Conservation (phyloP, 2,797 vertebrate genomes). For the Thripadectes ignobilis region DNA sequence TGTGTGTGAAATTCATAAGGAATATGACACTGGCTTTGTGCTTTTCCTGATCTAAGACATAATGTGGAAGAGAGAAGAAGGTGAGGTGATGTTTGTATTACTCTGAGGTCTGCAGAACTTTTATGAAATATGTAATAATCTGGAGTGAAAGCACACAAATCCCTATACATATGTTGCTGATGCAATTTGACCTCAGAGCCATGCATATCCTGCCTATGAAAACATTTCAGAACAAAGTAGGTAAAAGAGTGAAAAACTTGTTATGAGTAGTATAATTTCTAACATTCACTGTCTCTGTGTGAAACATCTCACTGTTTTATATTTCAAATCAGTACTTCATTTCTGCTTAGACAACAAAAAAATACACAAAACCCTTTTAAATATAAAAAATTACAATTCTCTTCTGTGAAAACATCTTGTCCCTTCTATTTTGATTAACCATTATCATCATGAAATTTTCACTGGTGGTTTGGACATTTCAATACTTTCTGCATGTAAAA, state of each 20-base stretch:
- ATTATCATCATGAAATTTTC: neutral
- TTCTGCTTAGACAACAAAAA: neutral
- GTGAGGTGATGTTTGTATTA: neutral
- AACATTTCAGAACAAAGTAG: neutral
- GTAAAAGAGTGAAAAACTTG: neutral
- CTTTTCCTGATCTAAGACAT: neutral
- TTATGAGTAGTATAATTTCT: slow-evolving; percentile 20
- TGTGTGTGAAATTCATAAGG: neutral
- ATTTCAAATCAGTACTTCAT: neutral
- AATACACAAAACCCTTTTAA: neutral
- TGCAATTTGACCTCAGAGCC: neutral
- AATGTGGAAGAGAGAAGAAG: neutral
- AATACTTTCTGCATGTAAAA: neutral
- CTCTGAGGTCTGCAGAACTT: neutral
- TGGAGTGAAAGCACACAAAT: neutral
- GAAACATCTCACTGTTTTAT: neutral
- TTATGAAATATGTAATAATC: neutral
- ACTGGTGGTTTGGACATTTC: neutral
- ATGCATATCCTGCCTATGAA: neutral
- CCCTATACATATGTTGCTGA: neutral
- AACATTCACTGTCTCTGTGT: neutral
- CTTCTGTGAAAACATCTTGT: neutral
- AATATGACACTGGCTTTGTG: neutral
- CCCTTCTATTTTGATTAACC: neutral
- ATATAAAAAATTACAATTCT: neutral